These are phyloP conservation scores for Eudyptes chrysolophus DNA, from an alignment of 2,113 vertebrate genomes.

Conservation along the genomic window DNA sequence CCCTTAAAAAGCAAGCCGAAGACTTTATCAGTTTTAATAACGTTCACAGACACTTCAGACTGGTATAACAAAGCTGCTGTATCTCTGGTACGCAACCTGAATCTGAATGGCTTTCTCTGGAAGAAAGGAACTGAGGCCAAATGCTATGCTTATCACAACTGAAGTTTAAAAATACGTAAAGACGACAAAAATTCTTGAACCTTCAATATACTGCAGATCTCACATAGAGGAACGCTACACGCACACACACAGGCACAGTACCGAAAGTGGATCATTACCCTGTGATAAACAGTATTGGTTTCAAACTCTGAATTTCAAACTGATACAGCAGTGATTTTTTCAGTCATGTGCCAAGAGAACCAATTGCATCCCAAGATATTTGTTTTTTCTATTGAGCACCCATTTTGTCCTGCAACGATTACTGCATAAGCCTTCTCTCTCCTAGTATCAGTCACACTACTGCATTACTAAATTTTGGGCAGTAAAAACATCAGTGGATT, in stretches of 20 bases:
- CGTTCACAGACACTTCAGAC: neutral
- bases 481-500: neutral
- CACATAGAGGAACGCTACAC: neutral
- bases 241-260: neutral
- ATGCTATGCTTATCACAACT: neutral
- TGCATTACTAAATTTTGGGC: neutral
- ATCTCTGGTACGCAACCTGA: neutral
- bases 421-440: neutral
- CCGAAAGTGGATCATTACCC: neutral
- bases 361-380: neutral
- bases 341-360: accelerated
- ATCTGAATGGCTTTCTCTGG: neutral
- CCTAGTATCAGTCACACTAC: neutral
- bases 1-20: neutral
- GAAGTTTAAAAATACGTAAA: neutral
- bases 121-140: neutral
- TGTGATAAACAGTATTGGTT: neutral
- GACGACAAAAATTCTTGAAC: neutral
- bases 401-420: neutral
- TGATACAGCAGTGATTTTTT: neutral
- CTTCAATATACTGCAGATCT: neutral
- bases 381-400: neutral
- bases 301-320: neutral
- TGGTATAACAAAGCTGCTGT: neutral
- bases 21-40: slow-evolving; percentile 19